Evolutionary conservation across 2,113 vertebrate species (phyloP), one percentile per base, ranked within the genome.

Genomic region (Ceyx margarethae): DNA sequence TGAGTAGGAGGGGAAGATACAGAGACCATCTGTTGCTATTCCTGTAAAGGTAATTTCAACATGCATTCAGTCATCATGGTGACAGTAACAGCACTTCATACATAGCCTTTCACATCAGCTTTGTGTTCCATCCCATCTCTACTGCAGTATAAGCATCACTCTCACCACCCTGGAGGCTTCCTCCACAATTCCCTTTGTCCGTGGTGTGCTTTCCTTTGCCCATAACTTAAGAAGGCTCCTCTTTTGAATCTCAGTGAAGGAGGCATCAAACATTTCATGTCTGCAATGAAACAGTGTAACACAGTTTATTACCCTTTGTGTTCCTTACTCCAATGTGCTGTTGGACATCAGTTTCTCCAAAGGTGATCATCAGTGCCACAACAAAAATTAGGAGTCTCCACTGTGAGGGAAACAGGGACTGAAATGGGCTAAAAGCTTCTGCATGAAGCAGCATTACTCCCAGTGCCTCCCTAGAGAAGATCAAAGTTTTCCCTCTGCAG

Each of bases 61-160:
- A 95, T 93, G 92, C 76, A 81, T 94, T 94, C 95, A 89, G 91
- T 91, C 92, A 92, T 82, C 95, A 57, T 77, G 2, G 1, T 87
- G 86, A 91, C 93, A 92, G 86, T 91, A 93, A 96, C 58, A 95
- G 87, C 60, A 60, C 91, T 94, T 93, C 89, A 87, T 85, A 74
- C 84, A 91, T 45, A 91, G 89, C 81, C 89, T 91, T 95, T 92
- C 85, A 77, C 92, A 95, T 80, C 89, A 90, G 82, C 81, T 93
- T 79, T 89, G 31, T 76, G 64, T 89, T 93, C 54, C 26, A 14
- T 87, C 90, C 71, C 75, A 89, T 67, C 58, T 58, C 56, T 80
- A 71, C 31, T 4, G 3, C 75, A 50, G 56, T 15, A 56, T 51
- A 93, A 85, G 69, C n/a, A 74, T 42, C 64, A 18, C 46, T 51